These are phyloP conservation scores for Epinotia bilunana DNA, from an alignment of 2,888 invertebrate genomes.

Conservation along the genomic window DNA sequence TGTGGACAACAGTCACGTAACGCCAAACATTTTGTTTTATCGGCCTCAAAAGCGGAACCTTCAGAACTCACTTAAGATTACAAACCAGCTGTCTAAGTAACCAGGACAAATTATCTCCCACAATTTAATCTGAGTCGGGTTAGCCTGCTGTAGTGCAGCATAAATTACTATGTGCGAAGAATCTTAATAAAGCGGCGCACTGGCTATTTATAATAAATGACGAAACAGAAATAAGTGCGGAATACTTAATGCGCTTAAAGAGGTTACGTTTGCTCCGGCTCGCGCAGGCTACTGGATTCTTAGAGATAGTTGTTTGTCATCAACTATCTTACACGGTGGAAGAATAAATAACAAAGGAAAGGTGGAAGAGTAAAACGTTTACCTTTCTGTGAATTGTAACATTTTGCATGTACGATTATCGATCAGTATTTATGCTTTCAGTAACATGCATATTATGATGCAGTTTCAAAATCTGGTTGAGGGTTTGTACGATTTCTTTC, in stretches of 20 bases:
- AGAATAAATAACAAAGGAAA: background rate
- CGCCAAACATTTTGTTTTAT: constrained; percentile 49
- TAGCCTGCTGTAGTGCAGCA: constrained; percentile 59
- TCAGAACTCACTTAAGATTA: constrained; percentile 51
- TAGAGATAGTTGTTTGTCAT: constrained; percentile 15
- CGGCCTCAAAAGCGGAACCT: constrained; percentile 51
- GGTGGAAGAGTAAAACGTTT: background rate
- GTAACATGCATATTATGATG: too few relatives aligned
- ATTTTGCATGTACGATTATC: background rate
- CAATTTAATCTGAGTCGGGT: constrained; percentile 71
- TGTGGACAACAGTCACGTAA: constrained; percentile 49
- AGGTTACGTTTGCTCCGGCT: constrained; percentile 53
- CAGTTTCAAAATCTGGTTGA: background rate
- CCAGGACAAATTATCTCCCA: constrained; percentile 59
- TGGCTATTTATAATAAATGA: constrained; percentile 78
- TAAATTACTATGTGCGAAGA: constrained; percentile 75
- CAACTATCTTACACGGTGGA: background rate
- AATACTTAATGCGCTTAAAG: constrained; percentile 70
- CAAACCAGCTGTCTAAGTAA: constrained; percentile 52
- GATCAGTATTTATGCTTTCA: background rate
- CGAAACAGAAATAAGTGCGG: constrained; percentile 76
- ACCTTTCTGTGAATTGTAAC: background rate
- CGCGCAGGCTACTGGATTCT: constrained; percentile 30
- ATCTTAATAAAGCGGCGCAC: constrained; percentile 76
- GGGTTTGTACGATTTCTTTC: background rate